Evolutionary conservation across 1,140 invertebrate genomes (phyloP).

Genomic region (Scaptomyza graminum): DNA sequence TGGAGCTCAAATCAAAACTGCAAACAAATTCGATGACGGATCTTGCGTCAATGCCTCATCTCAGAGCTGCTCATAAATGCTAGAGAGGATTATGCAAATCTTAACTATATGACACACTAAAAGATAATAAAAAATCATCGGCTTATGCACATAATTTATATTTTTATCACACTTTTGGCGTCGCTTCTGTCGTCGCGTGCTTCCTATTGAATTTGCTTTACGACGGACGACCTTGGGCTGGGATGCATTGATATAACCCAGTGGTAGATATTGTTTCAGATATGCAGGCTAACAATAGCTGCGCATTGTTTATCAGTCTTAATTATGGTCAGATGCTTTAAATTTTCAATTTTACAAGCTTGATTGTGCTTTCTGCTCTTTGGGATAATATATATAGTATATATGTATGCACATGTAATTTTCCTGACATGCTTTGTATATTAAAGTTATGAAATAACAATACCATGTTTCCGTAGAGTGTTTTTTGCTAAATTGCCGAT

Average conservation of each 20-base stretch:
- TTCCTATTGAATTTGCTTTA: slow-evolving; percentile 9
- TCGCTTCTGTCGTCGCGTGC: slow-evolving; percentile 66
- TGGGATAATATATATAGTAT: not conserved
- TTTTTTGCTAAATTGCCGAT: slow-evolving; percentile 12
- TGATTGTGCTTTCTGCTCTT: not conserved
- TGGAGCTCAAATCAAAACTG: slow-evolving; percentile 12
- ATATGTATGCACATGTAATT: not conserved
- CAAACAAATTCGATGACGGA: slow-evolving; percentile 44
- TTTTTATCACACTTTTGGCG: slow-evolving; percentile 67
- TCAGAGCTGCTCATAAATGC: slow-evolving; percentile 41
- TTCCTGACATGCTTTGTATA: not conserved
- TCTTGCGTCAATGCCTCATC: slow-evolving; percentile 54
- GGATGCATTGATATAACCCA: slow-evolving; percentile 7
- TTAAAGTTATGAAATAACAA: slow-evolving; percentile 7
- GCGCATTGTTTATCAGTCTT: slow-evolving; percentile 7
- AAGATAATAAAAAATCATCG: slow-evolving; percentile 32
- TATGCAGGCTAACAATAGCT: slow-evolving; percentile 3
- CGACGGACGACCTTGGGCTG: slow-evolving; percentile 19
- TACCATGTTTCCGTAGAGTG: not conserved
- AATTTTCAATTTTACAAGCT: not conserved
- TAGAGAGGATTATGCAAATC: slow-evolving; percentile 70
- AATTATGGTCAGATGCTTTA: not conserved
- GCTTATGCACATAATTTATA: slow-evolving; percentile 37
- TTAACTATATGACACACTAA: slow-evolving; percentile 24
- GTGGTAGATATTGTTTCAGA: slow-evolving; percentile 46